Evolutionary conservation across 2,113 vertebrate species (phyloP).

Genomic region (Chaetura pelagica): DNA sequence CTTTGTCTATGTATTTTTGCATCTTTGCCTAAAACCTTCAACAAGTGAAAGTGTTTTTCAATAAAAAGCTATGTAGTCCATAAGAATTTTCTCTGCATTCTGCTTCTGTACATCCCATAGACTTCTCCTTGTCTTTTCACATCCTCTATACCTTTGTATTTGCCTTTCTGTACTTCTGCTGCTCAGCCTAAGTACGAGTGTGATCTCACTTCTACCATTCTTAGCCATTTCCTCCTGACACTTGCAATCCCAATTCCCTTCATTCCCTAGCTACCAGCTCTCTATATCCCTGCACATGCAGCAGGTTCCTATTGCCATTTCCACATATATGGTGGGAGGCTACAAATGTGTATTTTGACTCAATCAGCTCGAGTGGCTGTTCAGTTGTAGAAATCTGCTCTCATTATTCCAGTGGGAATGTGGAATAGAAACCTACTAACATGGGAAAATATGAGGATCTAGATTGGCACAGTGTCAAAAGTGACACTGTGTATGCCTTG

Average conservation of each 20-base stretch:
- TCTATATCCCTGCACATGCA: not conserved
- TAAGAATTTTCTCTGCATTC: not conserved
- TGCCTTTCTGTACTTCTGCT: not conserved
- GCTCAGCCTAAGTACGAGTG: not conserved
- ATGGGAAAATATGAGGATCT: not conserved
- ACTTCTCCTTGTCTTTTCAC: not conserved
- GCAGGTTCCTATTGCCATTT: not conserved
- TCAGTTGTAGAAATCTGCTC: not conserved
- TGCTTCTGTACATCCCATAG: not conserved
- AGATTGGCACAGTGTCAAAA: not conserved
- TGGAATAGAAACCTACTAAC: not conserved
- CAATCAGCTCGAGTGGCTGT: not conserved
- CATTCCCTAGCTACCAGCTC: not conserved
- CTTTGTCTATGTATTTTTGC: not conserved
- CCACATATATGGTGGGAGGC: not conserved
- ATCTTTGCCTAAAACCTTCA: not conserved
- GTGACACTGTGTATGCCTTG: not conserved
- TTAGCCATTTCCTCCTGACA: conserved; percentile 27
- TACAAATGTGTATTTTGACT: not conserved
- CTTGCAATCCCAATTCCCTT: not conserved
- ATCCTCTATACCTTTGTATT: not conserved
- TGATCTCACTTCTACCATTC: not conserved
- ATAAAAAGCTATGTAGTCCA: not conserved
- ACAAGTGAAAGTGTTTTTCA: not conserved
- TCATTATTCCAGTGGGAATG: not conserved